Conservation (phyloP, 2,888 invertebrate species). For the Aquatica leii region DNA sequence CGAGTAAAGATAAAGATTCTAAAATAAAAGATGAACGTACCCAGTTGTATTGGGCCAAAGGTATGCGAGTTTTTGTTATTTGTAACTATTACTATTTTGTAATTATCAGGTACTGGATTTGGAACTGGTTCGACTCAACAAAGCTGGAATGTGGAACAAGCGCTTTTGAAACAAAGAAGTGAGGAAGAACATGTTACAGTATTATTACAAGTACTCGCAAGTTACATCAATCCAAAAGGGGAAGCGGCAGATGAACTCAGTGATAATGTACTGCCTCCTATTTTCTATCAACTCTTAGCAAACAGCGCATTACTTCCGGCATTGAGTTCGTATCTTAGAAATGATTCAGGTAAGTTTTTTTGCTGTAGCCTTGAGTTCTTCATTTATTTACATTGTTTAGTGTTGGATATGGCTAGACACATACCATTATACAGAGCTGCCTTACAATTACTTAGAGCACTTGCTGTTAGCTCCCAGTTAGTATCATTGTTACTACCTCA, state of each 20-base stretch:
- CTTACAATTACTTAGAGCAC: slow-evolving; percentile 80
- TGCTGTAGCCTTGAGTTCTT: no score
- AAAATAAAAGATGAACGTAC: slow-evolving; percentile 61
- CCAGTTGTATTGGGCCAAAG: slow-evolving; percentile 94
- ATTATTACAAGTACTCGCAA: slow-evolving; percentile 76
- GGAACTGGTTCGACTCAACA: slow-evolving; percentile 95
- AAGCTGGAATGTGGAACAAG: slow-evolving; percentile 97
- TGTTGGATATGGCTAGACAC: slow-evolving; percentile 96
- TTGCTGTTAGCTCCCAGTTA: slow-evolving; percentile 68
- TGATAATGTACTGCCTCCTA: slow-evolving; percentile 67
- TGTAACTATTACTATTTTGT: slow-evolving; percentile 15
- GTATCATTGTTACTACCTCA: slow-evolving; percentile 72
- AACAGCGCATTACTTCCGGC: slow-evolving; percentile 88
- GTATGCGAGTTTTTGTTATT: slow-evolving; percentile 57
- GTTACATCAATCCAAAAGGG: slow-evolving; percentile 84
- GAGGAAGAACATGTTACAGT: slow-evolving; percentile 95
- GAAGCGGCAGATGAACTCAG: slow-evolving; percentile 59
- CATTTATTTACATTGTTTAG: no score
- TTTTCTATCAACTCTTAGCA: slow-evolving; percentile 79
- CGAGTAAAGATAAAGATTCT: slow-evolving; percentile 49
- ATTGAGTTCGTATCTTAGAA: slow-evolving; percentile 88
- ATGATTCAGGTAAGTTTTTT: slow-evolving; percentile 75
- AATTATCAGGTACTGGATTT: slow-evolving; percentile 84
- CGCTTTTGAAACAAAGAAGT: slow-evolving; percentile 84
- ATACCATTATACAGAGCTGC: slow-evolving; percentile 91